Conservation (phyloP, 2,797 vertebrate genomes). For the Darevskia mixta region DNA sequence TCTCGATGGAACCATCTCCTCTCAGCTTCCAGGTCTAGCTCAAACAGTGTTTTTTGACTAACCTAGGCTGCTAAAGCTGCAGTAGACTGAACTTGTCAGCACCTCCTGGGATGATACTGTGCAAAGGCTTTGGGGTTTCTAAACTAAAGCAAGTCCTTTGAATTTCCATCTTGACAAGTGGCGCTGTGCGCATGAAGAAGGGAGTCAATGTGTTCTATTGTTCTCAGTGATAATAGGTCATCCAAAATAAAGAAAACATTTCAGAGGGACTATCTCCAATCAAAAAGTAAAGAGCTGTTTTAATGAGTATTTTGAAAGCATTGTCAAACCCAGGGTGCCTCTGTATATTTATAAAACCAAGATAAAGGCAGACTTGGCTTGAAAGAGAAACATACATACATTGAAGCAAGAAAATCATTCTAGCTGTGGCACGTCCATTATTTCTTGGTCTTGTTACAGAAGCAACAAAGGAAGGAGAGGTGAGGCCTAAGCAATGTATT, state of each 20-base stretch:
- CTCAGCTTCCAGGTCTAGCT: too few relatives aligned
- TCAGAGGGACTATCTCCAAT: not conserved
- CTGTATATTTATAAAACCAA: conserved; percentile 42
- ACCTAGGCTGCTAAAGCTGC: not conserved
- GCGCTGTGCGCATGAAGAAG: not conserved
- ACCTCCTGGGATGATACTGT: not conserved
- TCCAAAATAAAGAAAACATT: conserved; percentile 2
- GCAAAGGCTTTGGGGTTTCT: not conserved
- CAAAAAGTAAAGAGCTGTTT: conserved; percentile 44
- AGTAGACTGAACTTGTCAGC: not conserved
- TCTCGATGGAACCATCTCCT: too few relatives aligned
- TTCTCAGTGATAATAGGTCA: conserved; percentile 20
- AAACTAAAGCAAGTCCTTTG: not conserved
- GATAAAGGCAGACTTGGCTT: conserved; percentile 23
- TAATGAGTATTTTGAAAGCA: conserved; percentile 54
- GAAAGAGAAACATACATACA: not conserved
- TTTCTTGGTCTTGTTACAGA: conserved; percentile 36
- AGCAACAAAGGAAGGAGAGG: conserved; percentile 24
- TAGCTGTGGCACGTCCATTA: not conserved
- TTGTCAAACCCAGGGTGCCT: conserved; percentile 36
- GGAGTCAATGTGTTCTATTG: conserved; percentile 19
- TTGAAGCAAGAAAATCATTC: not conserved
- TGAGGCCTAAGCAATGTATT: conserved; percentile 21
- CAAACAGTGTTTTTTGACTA: too few relatives aligned
- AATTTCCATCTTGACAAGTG: conserved; percentile 12